Evolutionary conservation across 2,888 invertebrate genomes (phyloP), one percentile per base, ranked within the genome.

Genomic region (Agrotis ipsilon): DNA sequence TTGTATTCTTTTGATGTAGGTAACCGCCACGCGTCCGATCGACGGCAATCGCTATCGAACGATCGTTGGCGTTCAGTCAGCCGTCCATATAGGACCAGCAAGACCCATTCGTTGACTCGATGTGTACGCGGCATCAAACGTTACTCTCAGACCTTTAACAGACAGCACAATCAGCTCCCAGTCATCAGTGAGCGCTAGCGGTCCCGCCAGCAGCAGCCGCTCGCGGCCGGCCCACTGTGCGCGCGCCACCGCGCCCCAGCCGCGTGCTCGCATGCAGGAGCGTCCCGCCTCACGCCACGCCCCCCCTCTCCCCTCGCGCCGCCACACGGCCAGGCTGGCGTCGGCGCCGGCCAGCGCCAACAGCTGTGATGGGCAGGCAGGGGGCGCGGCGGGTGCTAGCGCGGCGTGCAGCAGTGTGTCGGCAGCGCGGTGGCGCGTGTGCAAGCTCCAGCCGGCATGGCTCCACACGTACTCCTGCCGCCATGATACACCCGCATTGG

Each of bases 161-260:
- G 83, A 72, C 55, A 93, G 70, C 68, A 93, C 91, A 68, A 91
- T 76, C 57, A 93, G 84, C 82, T 94, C 93, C 92, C 92, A 91
- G 78, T 90, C 90, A 72, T 80, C 86, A 43, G 86, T 82, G 57
- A 93, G 91, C 73, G 89, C 89, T 21, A 90, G 88, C 64, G 86
- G 85, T n/a, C 94, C 94, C 11, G 89, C 87, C 43, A 92, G 77
- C 78, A 94, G 89, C 80, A 94, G 89, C 3, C 91, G 89, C 18
- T 68, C 73, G n/a, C 73, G 68, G 58, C 86, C 61, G 1, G 78
- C 83, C 88, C 89, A 90, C 54, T 72, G 68, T 45, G 69, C 87
- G 68, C 90, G 89, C 79, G 84, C 85, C 66, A 79, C 87, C 51
- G 71, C 57, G 24, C 77, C 64, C 92, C 92, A 90, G 67, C 90